Evolutionary conservation across 2,797 vertebrate genomes (phyloP), one percentile per base, ranked within the genome.

Genomic region (Pangasius krempfi): DNA sequence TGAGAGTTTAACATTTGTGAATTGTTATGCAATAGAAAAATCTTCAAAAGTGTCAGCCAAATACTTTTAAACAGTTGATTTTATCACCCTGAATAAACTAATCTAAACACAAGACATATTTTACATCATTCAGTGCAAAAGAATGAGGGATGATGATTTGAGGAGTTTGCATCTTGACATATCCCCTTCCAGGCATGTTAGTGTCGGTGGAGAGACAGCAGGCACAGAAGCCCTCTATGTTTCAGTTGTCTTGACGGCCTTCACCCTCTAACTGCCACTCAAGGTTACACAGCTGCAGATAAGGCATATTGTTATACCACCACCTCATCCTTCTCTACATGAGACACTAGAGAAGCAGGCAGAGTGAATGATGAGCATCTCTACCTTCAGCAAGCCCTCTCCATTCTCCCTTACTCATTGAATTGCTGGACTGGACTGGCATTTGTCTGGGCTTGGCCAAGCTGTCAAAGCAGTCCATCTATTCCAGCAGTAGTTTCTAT

Each of bases 401-500:
- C 33, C 50, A 73, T 62, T 70, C 14, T 44, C 27, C 27, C 20
- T 80, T 33, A 7, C 73, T 16, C 37, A 33, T 68, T 54, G 27
- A 85, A 86, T 64, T 82, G 3, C 85, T 68, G 82, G 64, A 75
- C 80, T 80, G 76, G 70, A 75, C 80, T 80, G 76, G 70, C 88
- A 87, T 90, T 90, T 82, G 70, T 90, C 76, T 88, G 54, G 52
- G 47, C 37, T 82, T 50, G 76, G 81, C 89, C 86, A 90, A 68
- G 13, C 73, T 86, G 88, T 88, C 91, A 89, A 89, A 86, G 86
- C 75, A 70, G 81, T 70, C 75, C 81, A 85, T 89, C 85, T 88
- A 79, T 79, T 81, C 86, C 64, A 58, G 58, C 75, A 80, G 72
- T 1, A 20, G 60, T 90, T 72, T 89, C 85, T 89, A 89, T 88